These are phyloP conservation scores for Petrolisthes manimaculis DNA, from an alignment of 2,888 invertebrate genomes.

Conservation along the genomic window DNA sequence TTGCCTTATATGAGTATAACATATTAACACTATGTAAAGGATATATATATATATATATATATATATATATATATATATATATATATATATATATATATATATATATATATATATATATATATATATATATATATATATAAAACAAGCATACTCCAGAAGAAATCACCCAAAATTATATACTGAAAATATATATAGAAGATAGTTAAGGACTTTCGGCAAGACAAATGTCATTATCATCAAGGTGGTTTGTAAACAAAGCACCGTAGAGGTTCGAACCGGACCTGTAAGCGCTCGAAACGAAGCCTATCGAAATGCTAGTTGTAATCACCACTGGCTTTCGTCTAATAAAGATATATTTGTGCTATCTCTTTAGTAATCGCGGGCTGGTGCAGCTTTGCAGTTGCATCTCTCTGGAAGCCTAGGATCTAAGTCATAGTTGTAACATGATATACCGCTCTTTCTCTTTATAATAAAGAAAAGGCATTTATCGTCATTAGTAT, in stretches of 20 bases:
- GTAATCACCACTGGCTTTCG: neutral
- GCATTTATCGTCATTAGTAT: too few relatives aligned
- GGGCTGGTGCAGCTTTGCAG: conserved; percentile 45
- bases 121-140: conserved; percentile 30
- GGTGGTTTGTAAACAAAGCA: neutral
- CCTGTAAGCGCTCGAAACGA: neutral
- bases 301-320: neutral
- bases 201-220: neutral
- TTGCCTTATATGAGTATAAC: conserved; percentile 12
- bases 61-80: neutral
- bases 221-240: neutral
- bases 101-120: conserved; percentile 16
- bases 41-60: conserved; percentile 8
- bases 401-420: conserved; percentile 51
- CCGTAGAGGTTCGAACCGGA: neutral
- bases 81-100: conserved; percentile 14
- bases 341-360: neutral
- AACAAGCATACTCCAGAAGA: neutral
- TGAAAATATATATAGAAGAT: neutral
- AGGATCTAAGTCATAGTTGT: conserved; percentile 51
- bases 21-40: conserved; percentile 12
- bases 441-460: conserved; percentile 15
- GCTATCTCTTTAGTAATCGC: neutral
- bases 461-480: neutral
- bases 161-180: neutral